These are phyloP conservation scores for Sarcophilus harrisii DNA, from an alignment of 2,797 vertebrate species.

Conservation along the genomic window DNA sequence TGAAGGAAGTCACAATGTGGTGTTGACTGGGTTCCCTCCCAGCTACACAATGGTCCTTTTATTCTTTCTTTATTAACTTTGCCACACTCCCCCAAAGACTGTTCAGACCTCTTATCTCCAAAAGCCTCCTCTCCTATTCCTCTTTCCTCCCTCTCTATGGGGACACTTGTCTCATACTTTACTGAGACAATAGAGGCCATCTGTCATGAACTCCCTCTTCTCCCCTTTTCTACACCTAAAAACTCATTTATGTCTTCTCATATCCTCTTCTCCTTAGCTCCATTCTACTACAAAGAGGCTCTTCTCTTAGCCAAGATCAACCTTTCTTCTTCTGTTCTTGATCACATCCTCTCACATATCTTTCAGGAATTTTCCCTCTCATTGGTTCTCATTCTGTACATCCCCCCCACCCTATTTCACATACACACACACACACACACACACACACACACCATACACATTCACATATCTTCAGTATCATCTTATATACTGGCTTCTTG, in stretches of 20 bases:
- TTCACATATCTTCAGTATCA: background rate
- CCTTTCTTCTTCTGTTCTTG: background rate
- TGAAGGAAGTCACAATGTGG: background rate
- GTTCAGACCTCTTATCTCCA: background rate
- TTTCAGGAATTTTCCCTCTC: background rate
- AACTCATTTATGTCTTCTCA: background rate
- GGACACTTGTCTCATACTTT: background rate
- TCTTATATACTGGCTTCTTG: background rate
- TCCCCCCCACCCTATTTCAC: background rate
- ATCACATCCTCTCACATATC: background rate
- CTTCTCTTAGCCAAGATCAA: background rate
- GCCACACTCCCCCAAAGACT: background rate
- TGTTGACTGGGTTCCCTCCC: background rate
- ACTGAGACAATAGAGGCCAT: background rate
- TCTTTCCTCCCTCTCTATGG: background rate
- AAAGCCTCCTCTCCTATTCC: background rate
- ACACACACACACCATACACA: background rate
- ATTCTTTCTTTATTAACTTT: background rate
- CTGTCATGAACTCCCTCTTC: background rate
- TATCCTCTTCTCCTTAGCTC: background rate
- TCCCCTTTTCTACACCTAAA: background rate
- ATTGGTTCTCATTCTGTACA: background rate
- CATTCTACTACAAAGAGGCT: background rate
- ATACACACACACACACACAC: background rate
- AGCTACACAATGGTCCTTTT: background rate